These are phyloP conservation scores for Odiellus spinosus DNA, from an alignment of 2,888 invertebrate species.

Conservation along the genomic window DNA sequence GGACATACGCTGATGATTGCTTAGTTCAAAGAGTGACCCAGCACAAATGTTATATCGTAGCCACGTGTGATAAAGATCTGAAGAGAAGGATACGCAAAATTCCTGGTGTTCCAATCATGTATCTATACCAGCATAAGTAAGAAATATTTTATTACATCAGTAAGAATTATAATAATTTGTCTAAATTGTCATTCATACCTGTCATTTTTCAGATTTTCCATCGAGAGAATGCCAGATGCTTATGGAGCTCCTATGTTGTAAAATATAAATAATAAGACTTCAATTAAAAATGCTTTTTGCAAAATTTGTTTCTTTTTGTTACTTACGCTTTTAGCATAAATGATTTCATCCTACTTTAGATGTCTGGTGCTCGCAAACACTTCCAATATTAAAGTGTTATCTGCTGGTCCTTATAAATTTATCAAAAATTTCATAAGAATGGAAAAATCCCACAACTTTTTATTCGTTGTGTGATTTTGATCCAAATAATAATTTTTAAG, in stretches of 20 bases:
- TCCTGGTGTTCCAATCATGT: slow-evolving; percentile 96
- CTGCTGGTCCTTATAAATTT: too few species aligned
- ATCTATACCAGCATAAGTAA: slow-evolving; percentile 40
- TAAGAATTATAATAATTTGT: neutral
- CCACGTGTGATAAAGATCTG: slow-evolving; percentile 94
- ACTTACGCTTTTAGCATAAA: too few species aligned
- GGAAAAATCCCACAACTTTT: too few species aligned
- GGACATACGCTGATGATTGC: slow-evolving; percentile 98
- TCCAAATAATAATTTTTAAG: too few species aligned
- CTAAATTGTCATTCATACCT: neutral
- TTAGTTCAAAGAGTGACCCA: slow-evolving; percentile 83
- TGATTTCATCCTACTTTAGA: too few species aligned
- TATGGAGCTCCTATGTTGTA: slow-evolving; percentile 68
- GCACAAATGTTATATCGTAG: slow-evolving; percentile 98
- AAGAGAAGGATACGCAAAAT: slow-evolving; percentile 90
- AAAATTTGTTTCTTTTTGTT: neutral
- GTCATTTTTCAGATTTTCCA: slow-evolving; percentile 48
- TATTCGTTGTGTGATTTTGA: too few species aligned
- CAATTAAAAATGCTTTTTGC: neutral
- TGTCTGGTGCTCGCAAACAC: too few species aligned
- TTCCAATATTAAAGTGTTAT: too few species aligned
- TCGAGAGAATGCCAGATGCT: slow-evolving; percentile 98
- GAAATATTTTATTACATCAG: slow-evolving; percentile 3
- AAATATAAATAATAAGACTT: too few species aligned
- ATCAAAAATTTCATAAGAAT: too few species aligned